Percentiles rank a stretch among this genome's conserved stretches.
Conservation (phyloP, 2,888 invertebrate genomes). For the Mythimna lalbum region DNA sequence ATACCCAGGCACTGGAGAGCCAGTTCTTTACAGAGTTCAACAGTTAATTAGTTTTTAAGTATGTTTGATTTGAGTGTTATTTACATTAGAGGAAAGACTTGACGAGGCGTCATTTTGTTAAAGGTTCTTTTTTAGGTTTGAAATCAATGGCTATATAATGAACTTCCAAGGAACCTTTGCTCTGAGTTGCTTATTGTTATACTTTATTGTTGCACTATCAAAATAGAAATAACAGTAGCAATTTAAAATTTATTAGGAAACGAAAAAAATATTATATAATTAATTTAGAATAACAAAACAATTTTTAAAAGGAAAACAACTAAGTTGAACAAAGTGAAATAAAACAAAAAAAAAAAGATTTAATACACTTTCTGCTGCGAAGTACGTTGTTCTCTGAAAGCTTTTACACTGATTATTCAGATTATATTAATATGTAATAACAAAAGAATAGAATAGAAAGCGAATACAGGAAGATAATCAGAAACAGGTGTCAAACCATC, state of each 20-base stretch:
- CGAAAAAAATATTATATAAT: neutral
- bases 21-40: conserved; percentile 21
- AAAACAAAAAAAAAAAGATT: neutral
- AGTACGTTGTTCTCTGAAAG: neutral
- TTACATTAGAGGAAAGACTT: conserved; percentile 16
- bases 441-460: conserved; percentile 49
- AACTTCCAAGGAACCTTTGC: neutral
- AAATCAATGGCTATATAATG: neutral
- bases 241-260: neutral
- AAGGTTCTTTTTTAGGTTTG: neutral
- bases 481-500: conserved; percentile 84
- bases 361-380: neutral
- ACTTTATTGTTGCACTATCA: neutral
- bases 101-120: neutral
- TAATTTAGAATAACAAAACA: neutral
- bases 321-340: too few relatives aligned
- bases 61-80: conserved; percentile 20
- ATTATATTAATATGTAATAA: conserved; percentile 38
- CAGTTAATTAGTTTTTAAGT: conserved; percentile 49
- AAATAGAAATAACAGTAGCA: neutral
- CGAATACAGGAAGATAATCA: conserved; percentile 72
- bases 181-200: neutral
- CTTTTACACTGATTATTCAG: conserved; percentile 17
- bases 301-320: neutral
- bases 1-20: conserved; percentile 19